Evolutionary conservation across 2,797 vertebrate genomes (phyloP), one percentile per base, ranked within the genome.

Genomic region (Remorina albescens): DNA sequence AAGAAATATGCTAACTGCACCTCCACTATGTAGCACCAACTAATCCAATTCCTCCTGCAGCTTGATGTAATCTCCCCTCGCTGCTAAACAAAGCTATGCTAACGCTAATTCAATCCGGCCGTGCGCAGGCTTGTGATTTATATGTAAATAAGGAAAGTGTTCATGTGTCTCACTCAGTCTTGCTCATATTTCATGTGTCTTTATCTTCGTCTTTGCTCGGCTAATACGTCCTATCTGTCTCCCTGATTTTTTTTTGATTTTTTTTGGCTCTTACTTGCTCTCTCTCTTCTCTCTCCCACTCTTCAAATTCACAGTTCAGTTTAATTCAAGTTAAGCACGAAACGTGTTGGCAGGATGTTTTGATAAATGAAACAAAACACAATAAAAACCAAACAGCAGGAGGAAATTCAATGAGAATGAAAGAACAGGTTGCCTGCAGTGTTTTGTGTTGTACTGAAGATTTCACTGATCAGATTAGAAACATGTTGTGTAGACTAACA

Each of bases 131-230:
- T 62, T 32, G 66, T 71, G 83, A 86, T 79, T 86, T 82, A 83
- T 68, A 89, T 83, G 86, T 64, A 83, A 90, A 89, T 84, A 77
- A 56, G 51, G 26, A 49, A 66, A 72, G 67, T 21, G 65, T 28
- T 59, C 19, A 1, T 39, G 18, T 37, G 41, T 9, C 39, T 15
- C 18, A n/a, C 58, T 57, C 37, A 2, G 10, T 49, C 18, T 36
- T 42, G 21, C 44, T 71, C 56, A 44, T 26, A 63, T 73, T 64
- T 62, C 16, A 69, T 67, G 13, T 26, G 3, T 28, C 18, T 36
- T 16, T 50, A 18, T 62, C 39, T 50, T n/a, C n/a, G n/a, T n/a
- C n/a, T n/a, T n/a, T n/a, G n/a, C n/a, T 21, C 54, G 26, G 9
- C 34, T 57, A 36, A 75, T 73, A 65, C 25, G 10, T 34, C 6